A percentile compares a stretch with the other conserved stretches of the same genome.
These are phyloP conservation scores for Pantelozetes paolii DNA, from an alignment of 2,888 invertebrate species.

Conservation along the genomic window DNA sequence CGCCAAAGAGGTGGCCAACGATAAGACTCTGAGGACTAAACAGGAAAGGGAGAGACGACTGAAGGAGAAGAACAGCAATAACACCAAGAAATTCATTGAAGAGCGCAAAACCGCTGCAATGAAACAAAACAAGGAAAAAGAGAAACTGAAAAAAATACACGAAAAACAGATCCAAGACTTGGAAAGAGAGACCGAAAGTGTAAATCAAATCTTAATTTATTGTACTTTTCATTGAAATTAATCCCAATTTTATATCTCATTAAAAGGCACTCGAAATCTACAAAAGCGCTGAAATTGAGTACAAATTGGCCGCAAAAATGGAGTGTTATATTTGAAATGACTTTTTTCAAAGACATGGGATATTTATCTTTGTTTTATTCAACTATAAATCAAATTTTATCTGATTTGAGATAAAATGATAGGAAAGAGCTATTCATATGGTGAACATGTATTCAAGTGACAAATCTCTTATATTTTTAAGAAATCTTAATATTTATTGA, in stretches of 20 bases:
- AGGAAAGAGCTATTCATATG: no score
- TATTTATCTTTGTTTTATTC: not conserved
- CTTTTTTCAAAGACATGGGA: not conserved
- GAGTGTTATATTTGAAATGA: constrained; percentile 77
- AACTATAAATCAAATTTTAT: no score
- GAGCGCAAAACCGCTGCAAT: constrained; percentile 81
- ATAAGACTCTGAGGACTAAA: constrained; percentile 91
- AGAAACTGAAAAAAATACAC: constrained; percentile 84
- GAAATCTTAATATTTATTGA: no score
- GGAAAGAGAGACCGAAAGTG: constrained; percentile 51
- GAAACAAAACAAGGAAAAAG: constrained; percentile 84
- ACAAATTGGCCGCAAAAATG: constrained; percentile 77
- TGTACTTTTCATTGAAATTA: not conserved
- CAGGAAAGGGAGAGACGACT: constrained; percentile 89
- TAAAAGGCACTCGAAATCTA: constrained; percentile 79
- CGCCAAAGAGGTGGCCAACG: constrained; percentile 87
- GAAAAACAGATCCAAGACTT: constrained; percentile 87
- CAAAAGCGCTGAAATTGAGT: constrained; percentile 86
- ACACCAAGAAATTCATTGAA: constrained; percentile 94
- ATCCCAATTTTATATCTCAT: not conserved
- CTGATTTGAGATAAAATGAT: no score
- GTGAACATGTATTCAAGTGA: no score
- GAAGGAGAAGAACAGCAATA: constrained; percentile 92
- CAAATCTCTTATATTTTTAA: no score
- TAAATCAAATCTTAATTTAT: constrained; percentile 45